These are phyloP conservation scores for Exocentrus adspersus DNA, from an alignment of 2,888 invertebrate genomes.

Conservation along the genomic window DNA sequence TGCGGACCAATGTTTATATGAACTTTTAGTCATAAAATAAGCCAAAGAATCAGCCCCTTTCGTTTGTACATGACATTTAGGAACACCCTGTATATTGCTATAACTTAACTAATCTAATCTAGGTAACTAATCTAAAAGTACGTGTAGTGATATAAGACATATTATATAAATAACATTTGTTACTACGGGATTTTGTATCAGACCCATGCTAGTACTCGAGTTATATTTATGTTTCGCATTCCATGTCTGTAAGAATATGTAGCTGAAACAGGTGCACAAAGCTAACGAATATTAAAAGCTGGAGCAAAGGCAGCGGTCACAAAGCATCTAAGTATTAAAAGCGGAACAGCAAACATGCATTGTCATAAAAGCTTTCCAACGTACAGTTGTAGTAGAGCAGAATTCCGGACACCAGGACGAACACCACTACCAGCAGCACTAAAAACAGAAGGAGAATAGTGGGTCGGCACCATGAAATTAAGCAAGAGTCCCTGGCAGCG, in stretches of 20 bases:
- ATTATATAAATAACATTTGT: no score
- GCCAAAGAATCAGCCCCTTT: no score
- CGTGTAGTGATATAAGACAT: no score
- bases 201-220: no score
- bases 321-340: slow-evolving; percentile 22
- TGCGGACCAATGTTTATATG: no score
- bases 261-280: slow-evolving; percentile 22
- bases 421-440: slow-evolving; percentile 68
- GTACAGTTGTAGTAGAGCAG: slow-evolving; percentile 72
- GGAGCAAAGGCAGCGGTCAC: slow-evolving; percentile 4
- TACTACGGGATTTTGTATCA: no score
- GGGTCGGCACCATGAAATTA: slow-evolving; percentile 68
- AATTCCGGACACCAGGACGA: slow-evolving; percentile 69
- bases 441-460: slow-evolving; percentile 68
- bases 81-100: no score
- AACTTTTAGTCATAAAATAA: no score
- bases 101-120: no score
- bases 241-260: slow-evolving; percentile 14
- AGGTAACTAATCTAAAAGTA: no score
- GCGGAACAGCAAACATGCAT: slow-evolving; percentile 26
- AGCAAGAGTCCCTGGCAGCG: slow-evolving; percentile 58
- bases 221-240: not conserved
- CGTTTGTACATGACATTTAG: no score
- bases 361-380: slow-evolving; percentile 53
- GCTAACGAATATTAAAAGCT: slow-evolving; percentile 25